Conservation (phyloP, 35 echinoderm and acorn worm genomes). For the Ptychodera flava region DNA sequence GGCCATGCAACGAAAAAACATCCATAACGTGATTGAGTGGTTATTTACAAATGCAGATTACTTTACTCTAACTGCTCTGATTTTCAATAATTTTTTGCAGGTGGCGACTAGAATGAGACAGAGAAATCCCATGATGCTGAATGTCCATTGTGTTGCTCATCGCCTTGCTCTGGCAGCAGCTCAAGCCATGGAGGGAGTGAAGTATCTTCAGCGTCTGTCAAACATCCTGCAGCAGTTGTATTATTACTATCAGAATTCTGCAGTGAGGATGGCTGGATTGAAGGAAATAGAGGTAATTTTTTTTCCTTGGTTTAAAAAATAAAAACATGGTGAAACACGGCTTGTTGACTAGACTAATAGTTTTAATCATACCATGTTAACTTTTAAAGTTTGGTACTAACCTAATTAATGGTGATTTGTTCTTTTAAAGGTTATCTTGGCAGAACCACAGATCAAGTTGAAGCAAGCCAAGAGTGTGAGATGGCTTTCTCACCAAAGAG, state of each 20-base stretch:
- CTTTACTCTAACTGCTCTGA: no score
- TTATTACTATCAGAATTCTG: conserved; percentile 2
- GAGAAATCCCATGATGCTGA: neutral
- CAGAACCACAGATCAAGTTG: neutral
- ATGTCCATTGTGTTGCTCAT: neutral
- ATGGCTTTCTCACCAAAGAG: conserved; percentile 7
- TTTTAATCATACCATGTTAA: no score
- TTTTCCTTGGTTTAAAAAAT: neutral
- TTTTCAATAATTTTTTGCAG: neutral
- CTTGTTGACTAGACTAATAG: neutral
- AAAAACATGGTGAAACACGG: neutral
- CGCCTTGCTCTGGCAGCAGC: neutral
- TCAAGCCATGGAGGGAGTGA: neutral
- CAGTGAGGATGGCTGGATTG: conserved; percentile 6
- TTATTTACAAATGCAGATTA: no score
- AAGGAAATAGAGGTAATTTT: neutral
- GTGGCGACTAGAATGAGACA: neutral
- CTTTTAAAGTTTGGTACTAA: no score
- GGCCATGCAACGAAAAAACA: no score
- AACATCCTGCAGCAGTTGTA: neutral
- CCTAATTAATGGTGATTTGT: neutral
- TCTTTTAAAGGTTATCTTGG: neutral
- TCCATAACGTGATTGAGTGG: no score
- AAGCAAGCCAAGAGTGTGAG: neutral
- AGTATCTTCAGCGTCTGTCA: neutral